phyloP scores from a whole-genome alignment of 2,113 vertebrate genomes.

The Passer montanus region DNA sequence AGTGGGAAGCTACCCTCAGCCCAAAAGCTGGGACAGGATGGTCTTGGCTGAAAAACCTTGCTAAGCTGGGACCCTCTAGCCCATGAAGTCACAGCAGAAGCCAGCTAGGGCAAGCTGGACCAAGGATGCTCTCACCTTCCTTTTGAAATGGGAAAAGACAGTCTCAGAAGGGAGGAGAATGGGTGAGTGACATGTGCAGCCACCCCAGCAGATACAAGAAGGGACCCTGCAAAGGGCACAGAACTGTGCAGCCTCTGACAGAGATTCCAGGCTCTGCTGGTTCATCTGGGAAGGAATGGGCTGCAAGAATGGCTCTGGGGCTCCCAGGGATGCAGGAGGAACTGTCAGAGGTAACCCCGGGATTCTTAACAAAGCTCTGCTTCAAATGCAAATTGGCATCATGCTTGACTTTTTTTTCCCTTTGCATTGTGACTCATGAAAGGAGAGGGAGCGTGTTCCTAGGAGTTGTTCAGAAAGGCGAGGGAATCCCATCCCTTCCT shows the following conservation, averaged over 20 bases:
- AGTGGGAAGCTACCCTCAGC: not conserved
- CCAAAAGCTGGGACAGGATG: not conserved
- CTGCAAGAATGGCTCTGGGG: rapidly evolving
- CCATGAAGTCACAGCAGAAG: not conserved
- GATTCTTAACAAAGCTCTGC: not conserved
- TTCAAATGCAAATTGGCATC: not conserved
- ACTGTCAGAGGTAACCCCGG: not conserved
- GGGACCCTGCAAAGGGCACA: not conserved
- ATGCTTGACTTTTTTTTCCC: not conserved
- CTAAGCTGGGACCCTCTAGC: not conserved
- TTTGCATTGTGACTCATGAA: not conserved
- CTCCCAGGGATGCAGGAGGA: not conserved
- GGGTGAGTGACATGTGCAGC: not conserved
- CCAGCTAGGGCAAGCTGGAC: not conserved
- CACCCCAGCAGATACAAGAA: not conserved
- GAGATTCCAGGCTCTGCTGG: rapidly evolving
- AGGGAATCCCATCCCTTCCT: not conserved
- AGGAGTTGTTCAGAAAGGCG: not conserved
- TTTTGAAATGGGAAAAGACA: not conserved
- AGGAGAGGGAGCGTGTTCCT: not conserved
- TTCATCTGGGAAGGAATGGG: not conserved
- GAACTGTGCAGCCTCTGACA: not conserved
- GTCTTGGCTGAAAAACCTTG: not conserved
- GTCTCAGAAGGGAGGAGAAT: not conserved
- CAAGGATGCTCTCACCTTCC: not conserved